Evolutionary conservation across 2,888 invertebrate genomes (phyloP), one percentile per base, ranked within the genome.

Genomic region (Tillus elongatus): DNA sequence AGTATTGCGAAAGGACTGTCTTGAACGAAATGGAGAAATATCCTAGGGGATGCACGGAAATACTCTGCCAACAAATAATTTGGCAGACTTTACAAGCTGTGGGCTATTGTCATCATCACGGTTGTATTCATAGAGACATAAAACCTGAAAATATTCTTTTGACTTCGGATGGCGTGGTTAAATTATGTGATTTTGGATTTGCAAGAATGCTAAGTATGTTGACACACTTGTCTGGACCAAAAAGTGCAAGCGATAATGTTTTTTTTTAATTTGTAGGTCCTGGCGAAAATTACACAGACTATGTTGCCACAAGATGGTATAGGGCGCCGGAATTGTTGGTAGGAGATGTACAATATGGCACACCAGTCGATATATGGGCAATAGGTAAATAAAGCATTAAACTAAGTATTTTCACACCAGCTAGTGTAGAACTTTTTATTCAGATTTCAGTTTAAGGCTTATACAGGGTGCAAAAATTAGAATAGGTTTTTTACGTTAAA

Each of bases 261-360:
- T 24, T 24, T 24, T 24, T 24, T 8, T 6, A 8, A 24, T 26
- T 46, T 47, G 33, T 64, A 81, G 88, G 83, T 67, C 92, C 95
- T 1, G 93, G 90, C 1, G 97, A 97, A 72, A 90, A 92, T 64
- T 98, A 96, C 66, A 98, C 97, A 36, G 98, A 98, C 68, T 98
- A 98, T 66, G 98, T 98, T 47, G 97, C 97, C 30, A 98, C 98
- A 24, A 74, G 97, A 36, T 98, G 97, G 97, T 98, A 98, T 70
- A 74, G 98, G 42, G 89, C 95, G 3, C 97, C 97, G 0, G 97
- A 98, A 64, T 72, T 98, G 13, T 73, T 98, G 31, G 97, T 98
- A 0, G 98, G 97, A 0, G 97, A 98, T 66, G 93, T 93, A 11
- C 81, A 85, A 64, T 90, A 89, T 57, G 82, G 88, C 44, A 80